Base-by-base conservation (phyloP, 2,113 vertebrate genomes). In the Scatophagus argus region DNA sequence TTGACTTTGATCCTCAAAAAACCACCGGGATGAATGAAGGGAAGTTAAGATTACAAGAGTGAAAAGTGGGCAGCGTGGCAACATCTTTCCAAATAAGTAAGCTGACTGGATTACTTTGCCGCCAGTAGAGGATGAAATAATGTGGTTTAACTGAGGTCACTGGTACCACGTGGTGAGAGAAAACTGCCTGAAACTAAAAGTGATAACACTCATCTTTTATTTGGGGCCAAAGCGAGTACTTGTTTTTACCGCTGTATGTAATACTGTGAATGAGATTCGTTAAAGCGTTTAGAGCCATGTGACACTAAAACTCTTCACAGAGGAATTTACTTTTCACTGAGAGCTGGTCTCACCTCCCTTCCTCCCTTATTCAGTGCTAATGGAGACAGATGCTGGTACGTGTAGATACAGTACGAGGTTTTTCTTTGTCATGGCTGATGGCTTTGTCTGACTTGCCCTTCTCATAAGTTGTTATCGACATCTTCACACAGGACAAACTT, bases 261-360 rank as follows among this genome's bases (percentile, higher is more conserved):
- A 36, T 2, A 17, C 34, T 55, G 13, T 67, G 13, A 80, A 69
- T 23, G 44, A 64, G 16, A 52, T 52, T 54, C 54, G 71, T 85
- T 82, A 38, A 65, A 14, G n/a, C 6, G 4, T 23, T 41, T 44
- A 23, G 14, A 52, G 39, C 21, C 83, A 70, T 58, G 70, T 76
- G 77, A 69, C 39, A 32, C 31, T 43, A 29, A 67, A 58, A 29
- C 17, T 56, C 17, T 21, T 7, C 36, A 16, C 39, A 17, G 16
- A 44, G 1, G n/a, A n/a, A 38, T 11, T 6, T 12, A 17, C 17
- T n/a, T 55, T 41, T 52, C 14, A 44, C 27, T 52, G 27, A 21
- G 27, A 23, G 17, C 6, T 8, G 25, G 14, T 16, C 6, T 39
- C 61, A 36, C 46, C 39, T 60, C 64, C 62, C 39, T 47, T 52